Percentiles rank a stretch among this genome's conserved stretches.
Evolutionary conservation across 2,797 vertebrate genomes (phyloP).

Genomic region (Etheostoma nigrum): DNA sequence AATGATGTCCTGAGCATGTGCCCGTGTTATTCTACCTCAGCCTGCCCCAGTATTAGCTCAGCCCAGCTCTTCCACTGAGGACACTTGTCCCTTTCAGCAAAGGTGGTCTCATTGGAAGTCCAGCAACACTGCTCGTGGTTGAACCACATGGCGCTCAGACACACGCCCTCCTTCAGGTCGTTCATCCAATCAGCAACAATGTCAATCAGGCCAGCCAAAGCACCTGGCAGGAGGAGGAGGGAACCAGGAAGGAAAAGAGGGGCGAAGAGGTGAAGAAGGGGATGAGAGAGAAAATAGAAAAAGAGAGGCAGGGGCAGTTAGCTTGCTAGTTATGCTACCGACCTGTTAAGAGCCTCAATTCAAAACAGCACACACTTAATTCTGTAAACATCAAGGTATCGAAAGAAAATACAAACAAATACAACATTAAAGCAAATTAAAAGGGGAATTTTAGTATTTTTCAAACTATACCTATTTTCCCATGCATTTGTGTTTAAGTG

Average conservation of each 20-base stretch:
- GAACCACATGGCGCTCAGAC: conserved; percentile 97
- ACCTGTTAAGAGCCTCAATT: background rate
- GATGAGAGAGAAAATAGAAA: background rate
- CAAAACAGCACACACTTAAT: background rate
- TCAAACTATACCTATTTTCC: too few relatives aligned
- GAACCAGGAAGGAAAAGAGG: background rate
- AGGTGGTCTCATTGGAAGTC: conserved; percentile 97
- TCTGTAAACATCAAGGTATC: background rate
- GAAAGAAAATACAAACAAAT: background rate
- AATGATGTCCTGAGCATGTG: background rate
- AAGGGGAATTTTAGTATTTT: too few relatives aligned
- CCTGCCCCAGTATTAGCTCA: conserved; percentile 97
- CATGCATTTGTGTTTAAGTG: too few relatives aligned
- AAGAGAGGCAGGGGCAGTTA: conserved; percentile 9
- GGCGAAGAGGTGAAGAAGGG: conserved; percentile 7
- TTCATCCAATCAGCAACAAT: conserved; percentile 99
- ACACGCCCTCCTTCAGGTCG: conserved; percentile 98
- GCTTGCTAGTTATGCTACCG: background rate
- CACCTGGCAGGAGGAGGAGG: conserved; percentile 83
- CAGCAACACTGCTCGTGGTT: conserved; percentile 99
- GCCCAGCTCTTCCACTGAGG: conserved; percentile 99
- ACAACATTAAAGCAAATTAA: background rate
- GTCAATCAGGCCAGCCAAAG: conserved; percentile 97
- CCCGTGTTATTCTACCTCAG: conserved; percentile 87
- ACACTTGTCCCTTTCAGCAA: conserved; percentile 98